phyloP scores from a whole-genome alignment of 1,140 invertebrate genomes.

The Phortica variegata region DNA sequence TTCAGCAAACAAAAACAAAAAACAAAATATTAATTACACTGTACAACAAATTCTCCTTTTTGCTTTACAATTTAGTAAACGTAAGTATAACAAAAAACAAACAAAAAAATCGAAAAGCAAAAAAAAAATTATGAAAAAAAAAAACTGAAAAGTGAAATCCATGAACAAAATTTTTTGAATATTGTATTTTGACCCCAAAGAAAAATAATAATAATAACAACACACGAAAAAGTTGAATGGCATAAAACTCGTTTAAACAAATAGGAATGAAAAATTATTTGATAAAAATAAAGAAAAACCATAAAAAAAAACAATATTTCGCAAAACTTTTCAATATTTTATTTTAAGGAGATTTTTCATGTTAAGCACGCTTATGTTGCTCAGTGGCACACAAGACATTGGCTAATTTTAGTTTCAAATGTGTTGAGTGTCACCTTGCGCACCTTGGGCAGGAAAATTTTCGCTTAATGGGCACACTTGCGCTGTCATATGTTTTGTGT shows the following conservation, averaged over 20 bases:
- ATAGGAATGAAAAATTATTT: slow-evolving; percentile 41
- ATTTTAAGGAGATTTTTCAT: no score
- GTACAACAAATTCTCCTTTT: slow-evolving; percentile 22
- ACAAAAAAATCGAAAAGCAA: slow-evolving; percentile 23
- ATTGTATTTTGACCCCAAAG: slow-evolving; percentile 52
- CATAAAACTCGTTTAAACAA: no score
- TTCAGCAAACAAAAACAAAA: slow-evolving; percentile 17
- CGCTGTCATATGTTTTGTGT: no score
- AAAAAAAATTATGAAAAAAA: slow-evolving; percentile 22
- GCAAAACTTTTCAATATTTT: no score
- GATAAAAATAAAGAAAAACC: slow-evolving; percentile 30
- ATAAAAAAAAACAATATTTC: no score
- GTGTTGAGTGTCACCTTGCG: no score
- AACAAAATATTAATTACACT: slow-evolving; percentile 31
- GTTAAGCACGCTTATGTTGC: no score
- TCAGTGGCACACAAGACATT: no score
- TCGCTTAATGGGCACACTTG: no score
- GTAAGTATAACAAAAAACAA: slow-evolving; percentile 3
- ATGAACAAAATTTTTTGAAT: slow-evolving; percentile 34
- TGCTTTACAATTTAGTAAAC: slow-evolving; percentile 16
- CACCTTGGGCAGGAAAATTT: no score
- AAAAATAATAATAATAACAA: slow-evolving; percentile 30
- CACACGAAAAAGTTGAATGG: slow-evolving; percentile 38
- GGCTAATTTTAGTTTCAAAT: no score
- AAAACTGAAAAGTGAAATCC: slow-evolving; percentile 22